Evolutionary conservation across 2,113 vertebrate genomes (phyloP), one percentile per base, ranked within the genome.

Genomic region (Cromileptes altivelis): DNA sequence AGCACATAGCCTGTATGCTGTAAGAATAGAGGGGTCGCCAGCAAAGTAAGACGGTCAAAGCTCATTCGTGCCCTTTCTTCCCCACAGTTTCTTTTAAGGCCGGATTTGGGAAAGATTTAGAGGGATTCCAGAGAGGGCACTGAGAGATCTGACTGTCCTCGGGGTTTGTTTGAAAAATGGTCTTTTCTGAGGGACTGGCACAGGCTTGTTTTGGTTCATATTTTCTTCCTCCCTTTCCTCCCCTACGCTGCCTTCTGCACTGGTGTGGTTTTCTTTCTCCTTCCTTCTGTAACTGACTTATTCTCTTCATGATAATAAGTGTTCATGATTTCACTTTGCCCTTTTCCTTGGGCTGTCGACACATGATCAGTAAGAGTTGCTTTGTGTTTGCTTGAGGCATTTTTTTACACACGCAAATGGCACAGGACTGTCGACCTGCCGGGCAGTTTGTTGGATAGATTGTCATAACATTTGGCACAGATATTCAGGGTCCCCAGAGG

Each of bases 101-200:
- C 1, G 58, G 71, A 87, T 87, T 87, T 88, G 33, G 37, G 45
- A n/a, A 85, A 81, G 76, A 85, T 87, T 90, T 78, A 72, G 69
- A 40, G 23, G 52, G 75, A 90, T 85, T 87, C 15, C 30, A 65
- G 62, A 75, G 56, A 62, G 53, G 71, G 13, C 19, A 53, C 61
- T 50, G n/a, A 84, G 42, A 80, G 61, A 78, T 77, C 70, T 58
- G 23, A 67, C 55, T 78, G 60, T 84, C 61, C 74, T 79, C 70
- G 0, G 71, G 78, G 60, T 76, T 74, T 84, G 53, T 88, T 83
- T 77, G 71, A 89, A 81, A 83, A 81, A 84, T 62, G 30, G 19
- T 86, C 58, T 74, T 86, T 80, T 70, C 74, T 76, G 14, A 30
- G 37, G 42, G 53, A 71, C 61, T 68, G 69, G 40, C 1, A 33